Evolutionary conservation across 2,888 invertebrate species (phyloP), one percentile per base, ranked within the genome.

Genomic region (Branchipolynoe longqiensis): DNA sequence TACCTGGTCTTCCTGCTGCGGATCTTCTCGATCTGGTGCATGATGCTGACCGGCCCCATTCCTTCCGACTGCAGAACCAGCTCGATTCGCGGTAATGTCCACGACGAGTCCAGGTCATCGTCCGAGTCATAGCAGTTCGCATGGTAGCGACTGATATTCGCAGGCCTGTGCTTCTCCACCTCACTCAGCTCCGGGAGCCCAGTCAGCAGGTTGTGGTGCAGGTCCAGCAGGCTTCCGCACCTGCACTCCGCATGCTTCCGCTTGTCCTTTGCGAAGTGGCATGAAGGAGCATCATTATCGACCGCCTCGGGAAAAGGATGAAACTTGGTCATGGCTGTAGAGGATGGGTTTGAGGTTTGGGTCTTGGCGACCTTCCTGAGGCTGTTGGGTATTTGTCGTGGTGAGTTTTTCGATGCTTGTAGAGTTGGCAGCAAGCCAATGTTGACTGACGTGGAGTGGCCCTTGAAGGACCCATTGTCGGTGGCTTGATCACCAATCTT

Each of bases 81-180:
- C n/a, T 85, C 85, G 22, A 85, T 85, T 18, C 74, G 25, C 25
- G 85, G 85, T 25, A 85, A n/a, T 4, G 85, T 85, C 85, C 69
- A 54, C 1, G 85, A 85, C 36, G 31, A 31, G 38, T 73, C 58
- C 18, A 78, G 78, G 58, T 85, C 85, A 14, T 85, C 85, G 31
- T 78, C 85, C 74, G 84, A 84, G 28, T 83, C 83, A 31, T 84
- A 84, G 56, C 82, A 82, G 36, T 58, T 54, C 18, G 82, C 82
- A 58, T 82, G 82, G 82, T 82, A 82, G 3, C 58, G 41, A 48
- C 78, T 78, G 28, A 78, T 28, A n/a, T 41, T 33, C 22, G 69
- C 69, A 1, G 69, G 69, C 33, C 38, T 33, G 3, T 62, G 31
- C 3, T 38, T 14, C 25, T 78, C 54, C 2, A 8, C 4, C 0